Evolutionary conservation across 2,113 vertebrate genomes (phyloP), one percentile per base, ranked within the genome.

Genomic region (Boulengeromyrus knoepffleri): DNA sequence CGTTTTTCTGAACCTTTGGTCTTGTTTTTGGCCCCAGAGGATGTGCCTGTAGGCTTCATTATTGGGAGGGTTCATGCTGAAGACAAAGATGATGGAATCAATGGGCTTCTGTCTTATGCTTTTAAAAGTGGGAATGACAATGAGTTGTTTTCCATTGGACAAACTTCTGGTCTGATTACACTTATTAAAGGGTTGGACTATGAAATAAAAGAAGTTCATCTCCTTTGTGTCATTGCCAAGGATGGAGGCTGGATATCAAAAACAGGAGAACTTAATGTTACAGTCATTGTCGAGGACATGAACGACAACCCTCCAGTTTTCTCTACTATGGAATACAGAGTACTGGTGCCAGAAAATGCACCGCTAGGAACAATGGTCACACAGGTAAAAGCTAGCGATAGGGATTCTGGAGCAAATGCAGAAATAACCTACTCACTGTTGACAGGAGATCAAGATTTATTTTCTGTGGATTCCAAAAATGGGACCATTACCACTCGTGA

Each of bases 251-350:
- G 95, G 95, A 42, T 90, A 15, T 89, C 94, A 83, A 94, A 94
- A 92, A 95, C 89, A 36, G 92, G 91, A 3, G 80, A 45, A 24
- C 5, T 95, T 66, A 94, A 94, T 91, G 91, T 96, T n/a, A 94
- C 93, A n/a, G 92, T 96, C 17, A 85, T 93, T 89, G 92, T 96
- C 87, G 90, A 91, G 58, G 95, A 96, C 92, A 93, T 95, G 46
- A 96, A 96, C 70, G 96, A 96, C 91, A 96, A 96, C 89, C 93
- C 94, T n/a, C 95, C 96, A 17, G 88, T 94, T 15, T 96, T 96
- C 92, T 89, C 90, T 10, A 92, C 88, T 6, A 91, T 88, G 3
- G 90, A 95, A 42, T 96, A 93, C 62, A 89, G 39, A 1, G 89
- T 45, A 4, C 93, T 91, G 58, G 88, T 96, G n/a, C 53, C 89